phyloP scores from a whole-genome alignment of 2,797 vertebrate species.

The Podarcis lilfordi region DNA sequence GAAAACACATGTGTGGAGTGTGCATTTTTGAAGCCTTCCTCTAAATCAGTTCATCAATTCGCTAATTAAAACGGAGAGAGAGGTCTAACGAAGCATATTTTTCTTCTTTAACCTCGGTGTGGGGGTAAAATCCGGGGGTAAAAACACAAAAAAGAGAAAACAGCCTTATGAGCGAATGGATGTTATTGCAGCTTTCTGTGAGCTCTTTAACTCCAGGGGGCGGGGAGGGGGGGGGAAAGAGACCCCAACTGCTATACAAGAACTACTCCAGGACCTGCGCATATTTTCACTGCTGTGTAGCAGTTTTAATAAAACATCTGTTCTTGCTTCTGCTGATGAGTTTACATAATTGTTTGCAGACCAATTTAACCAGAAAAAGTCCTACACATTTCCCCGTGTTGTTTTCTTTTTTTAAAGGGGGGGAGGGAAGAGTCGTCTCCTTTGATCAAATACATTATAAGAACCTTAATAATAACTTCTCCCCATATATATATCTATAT shows the following conservation, averaged over 20 bases:
- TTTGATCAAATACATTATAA: slow-evolving; percentile 40
- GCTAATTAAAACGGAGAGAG: slow-evolving; percentile 64
- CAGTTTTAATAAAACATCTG: slow-evolving; percentile 85
- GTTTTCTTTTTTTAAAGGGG: background rate
- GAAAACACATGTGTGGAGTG: slow-evolving; percentile 63
- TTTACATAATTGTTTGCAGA: slow-evolving; percentile 83
- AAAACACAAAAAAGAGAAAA: background rate
- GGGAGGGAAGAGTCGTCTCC: background rate
- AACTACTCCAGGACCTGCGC: slow-evolving; percentile 70
- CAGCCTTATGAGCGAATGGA: slow-evolving; percentile 44
- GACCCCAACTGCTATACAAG: slow-evolving; percentile 64
- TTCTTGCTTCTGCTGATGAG: slow-evolving; percentile 82
- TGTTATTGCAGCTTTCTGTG: slow-evolving; percentile 66
- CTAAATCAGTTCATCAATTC: slow-evolving; percentile 71
- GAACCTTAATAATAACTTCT: slow-evolving; percentile 32
- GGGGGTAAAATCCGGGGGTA: slow-evolving; percentile 22
- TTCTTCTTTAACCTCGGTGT: slow-evolving; percentile 36
- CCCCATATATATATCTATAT: background rate
- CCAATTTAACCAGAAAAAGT: slow-evolving; percentile 76
- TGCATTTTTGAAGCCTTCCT: slow-evolving; percentile 53
- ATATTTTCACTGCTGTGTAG: slow-evolving; percentile 78
- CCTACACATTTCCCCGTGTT: slow-evolving; percentile 46
- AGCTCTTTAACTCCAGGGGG: slow-evolving; percentile 59
- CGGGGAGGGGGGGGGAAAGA: slow-evolving; percentile 20
- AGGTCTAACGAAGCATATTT: slow-evolving; percentile 30